Evolutionary conservation across 2,888 invertebrate genomes (phyloP).

Genomic region (Rosalia funebris): DNA sequence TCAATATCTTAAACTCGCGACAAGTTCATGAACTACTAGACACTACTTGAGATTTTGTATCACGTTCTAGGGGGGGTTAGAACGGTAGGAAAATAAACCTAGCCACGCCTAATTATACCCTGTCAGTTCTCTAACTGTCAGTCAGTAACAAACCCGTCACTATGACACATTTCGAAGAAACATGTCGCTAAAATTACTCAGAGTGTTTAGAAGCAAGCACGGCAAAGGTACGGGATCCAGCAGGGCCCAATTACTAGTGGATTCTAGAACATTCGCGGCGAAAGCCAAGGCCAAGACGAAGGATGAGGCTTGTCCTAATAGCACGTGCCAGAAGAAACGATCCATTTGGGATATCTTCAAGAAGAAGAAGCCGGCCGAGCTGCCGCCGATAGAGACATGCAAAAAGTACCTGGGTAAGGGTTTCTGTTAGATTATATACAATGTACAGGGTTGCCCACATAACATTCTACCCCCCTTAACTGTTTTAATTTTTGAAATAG

Average conservation of each 20-base stretch:
- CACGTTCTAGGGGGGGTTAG: too few relatives aligned
- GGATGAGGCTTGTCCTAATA: background rate
- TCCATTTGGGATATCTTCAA: constrained; percentile 17
- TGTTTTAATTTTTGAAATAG: too few relatives aligned
- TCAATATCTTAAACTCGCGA: too few relatives aligned
- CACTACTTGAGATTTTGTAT: too few relatives aligned
- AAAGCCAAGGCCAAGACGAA: background rate
- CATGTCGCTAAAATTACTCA: background rate
- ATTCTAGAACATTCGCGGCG: background rate
- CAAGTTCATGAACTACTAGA: too few relatives aligned
- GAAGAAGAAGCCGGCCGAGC: background rate
- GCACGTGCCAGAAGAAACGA: background rate
- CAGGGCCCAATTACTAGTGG: too few relatives aligned
- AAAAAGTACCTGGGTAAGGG: background rate
- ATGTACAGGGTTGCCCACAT: too few relatives aligned
- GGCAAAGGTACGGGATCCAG: too few relatives aligned
- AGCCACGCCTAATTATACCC: too few relatives aligned
- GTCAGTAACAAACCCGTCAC: background rate
- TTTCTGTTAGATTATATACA: too few relatives aligned
- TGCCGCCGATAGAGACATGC: background rate
- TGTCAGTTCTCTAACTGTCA: background rate
- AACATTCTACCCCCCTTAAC: too few relatives aligned
- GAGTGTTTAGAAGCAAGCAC: background rate
- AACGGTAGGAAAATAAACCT: too few relatives aligned
- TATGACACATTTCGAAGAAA: background rate